Conservation (phyloP, 1,140 invertebrate genomes). For the Cecropterus lyciades region DNA sequence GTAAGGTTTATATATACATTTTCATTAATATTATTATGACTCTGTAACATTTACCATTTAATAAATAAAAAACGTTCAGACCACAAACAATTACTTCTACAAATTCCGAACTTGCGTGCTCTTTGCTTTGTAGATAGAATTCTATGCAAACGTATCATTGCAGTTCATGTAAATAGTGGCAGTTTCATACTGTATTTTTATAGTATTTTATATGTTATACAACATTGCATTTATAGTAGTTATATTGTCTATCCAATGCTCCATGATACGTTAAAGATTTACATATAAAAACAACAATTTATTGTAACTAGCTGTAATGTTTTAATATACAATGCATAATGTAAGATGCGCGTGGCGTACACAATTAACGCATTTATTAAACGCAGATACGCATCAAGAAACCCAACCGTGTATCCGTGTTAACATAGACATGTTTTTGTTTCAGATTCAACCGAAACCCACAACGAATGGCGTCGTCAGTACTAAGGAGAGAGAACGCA, state of each 20-base stretch:
- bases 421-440: conserved; percentile 45
- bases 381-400: conserved; percentile 6
- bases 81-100: too few relatives aligned
- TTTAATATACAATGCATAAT: conserved; percentile 22
- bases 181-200: too few relatives aligned
- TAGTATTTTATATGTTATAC: too few relatives aligned
- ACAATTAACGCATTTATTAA: conserved; percentile 11
- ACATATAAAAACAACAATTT: conserved; percentile 13
- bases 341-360: conserved; percentile 11
- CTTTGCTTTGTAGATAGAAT: too few relatives aligned
- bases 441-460: conserved; percentile 78
- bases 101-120: too few relatives aligned
- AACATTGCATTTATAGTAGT: too few relatives aligned
- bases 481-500: conserved; percentile 57
- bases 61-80: too few relatives aligned
- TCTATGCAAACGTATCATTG: too few relatives aligned
- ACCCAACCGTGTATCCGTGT: not conserved
- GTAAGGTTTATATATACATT: too few relatives aligned
- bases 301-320: not conserved
- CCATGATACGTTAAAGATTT: not conserved
- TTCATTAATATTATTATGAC: too few relatives aligned
- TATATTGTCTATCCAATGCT: not conserved
- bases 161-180: too few relatives aligned
- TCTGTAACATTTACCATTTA: too few relatives aligned
- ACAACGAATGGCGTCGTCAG: conserved; percentile 70